A percentile compares a stretch with the other conserved stretches of the same genome.
phyloP scores from a whole-genome alignment of 2,888 invertebrate genomes.

The Volucella bombylans region DNA sequence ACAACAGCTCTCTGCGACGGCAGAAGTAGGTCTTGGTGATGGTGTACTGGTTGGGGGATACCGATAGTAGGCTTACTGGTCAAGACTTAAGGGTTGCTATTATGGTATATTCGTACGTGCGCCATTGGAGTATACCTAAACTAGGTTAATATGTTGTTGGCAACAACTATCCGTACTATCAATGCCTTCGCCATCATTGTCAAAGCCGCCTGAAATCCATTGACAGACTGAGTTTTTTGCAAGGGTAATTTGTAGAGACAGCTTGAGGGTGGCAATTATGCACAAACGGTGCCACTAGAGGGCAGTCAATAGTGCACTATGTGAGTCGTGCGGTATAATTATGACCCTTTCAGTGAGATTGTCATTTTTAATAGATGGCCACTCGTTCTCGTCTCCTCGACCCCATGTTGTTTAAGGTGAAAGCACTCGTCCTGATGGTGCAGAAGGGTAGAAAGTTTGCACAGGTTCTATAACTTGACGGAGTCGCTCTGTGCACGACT shows the following conservation, averaged over 20 bases:
- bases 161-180: conserved; percentile 39
- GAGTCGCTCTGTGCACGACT: conserved; percentile 5
- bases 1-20: conserved; percentile 19
- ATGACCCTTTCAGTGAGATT: conserved; percentile 65
- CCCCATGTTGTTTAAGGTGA: neutral
- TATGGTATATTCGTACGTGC: neutral
- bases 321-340: conserved; percentile 46
- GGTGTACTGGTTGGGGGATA: neutral
- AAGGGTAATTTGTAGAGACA: conserved; percentile 49
- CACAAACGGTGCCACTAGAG: conserved; percentile 6
- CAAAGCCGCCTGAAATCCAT: conserved; percentile 67
- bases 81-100: conserved; percentile 37
- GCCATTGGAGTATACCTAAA: conserved; percentile 40
- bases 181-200: conserved; percentile 47
- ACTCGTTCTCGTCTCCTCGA: too few relatives aligned
- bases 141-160: conserved; percentile 71
- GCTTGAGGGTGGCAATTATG: conserved; percentile 57
- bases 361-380: conserved; percentile 62
- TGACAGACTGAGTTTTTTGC: conserved; percentile 40
- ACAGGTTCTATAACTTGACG: neutral
- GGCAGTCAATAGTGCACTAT: conserved; percentile 35
- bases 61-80: conserved; percentile 43
- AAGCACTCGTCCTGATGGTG: conserved; percentile 10
- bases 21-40: conserved; percentile 21
- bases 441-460: neutral